These are phyloP conservation scores for Helicorthomorpha holstii DNA, from an alignment of 1,140 invertebrate species.

Conservation along the genomic window DNA sequence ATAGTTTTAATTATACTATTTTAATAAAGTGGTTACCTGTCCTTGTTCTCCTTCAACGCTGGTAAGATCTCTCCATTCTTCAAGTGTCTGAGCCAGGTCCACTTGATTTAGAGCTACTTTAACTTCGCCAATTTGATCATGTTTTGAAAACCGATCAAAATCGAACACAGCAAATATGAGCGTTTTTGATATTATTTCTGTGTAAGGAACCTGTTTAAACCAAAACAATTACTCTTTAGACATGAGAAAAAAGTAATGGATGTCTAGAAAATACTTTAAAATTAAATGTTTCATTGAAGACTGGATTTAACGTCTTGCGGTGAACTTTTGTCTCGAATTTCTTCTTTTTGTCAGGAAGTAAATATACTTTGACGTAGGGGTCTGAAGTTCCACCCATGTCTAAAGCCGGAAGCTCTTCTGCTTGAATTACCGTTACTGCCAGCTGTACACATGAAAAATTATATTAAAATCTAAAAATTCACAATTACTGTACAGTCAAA, in stretches of 20 bases:
- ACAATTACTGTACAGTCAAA: neutral
- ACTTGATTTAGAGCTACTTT: conserved; percentile 94
- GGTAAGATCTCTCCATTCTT: conserved; percentile 95
- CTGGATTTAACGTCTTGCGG: conserved; percentile 92
- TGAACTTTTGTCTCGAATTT: conserved; percentile 99
- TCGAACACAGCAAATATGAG: conserved; percentile 98
- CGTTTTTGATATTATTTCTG: conserved; percentile 96
- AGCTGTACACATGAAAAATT: conserved; percentile 32
- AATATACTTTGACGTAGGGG: conserved; percentile 98
- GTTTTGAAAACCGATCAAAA: conserved; percentile 98
- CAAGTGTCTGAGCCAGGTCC: conserved; percentile 95
- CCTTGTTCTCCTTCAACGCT: conserved; percentile 97
- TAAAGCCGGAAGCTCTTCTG: conserved; percentile 90
- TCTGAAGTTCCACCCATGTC: conserved; percentile 99
- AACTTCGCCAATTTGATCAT: conserved; percentile 99
- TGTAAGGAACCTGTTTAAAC: conserved; percentile 71
- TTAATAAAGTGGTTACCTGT: conserved; percentile 82
- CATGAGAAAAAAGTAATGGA: no score
- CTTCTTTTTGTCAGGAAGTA: conserved; percentile 98
- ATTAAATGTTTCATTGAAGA: conserved; percentile 98
- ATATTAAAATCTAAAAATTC: neutral
- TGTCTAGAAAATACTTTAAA: conserved; percentile 97
- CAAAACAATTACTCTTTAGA: no score
- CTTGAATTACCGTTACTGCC: conserved; percentile 94
- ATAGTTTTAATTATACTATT: no score